Conservation (phyloP, 2,797 vertebrate genomes). For the Ptychadena robeensis region DNA sequence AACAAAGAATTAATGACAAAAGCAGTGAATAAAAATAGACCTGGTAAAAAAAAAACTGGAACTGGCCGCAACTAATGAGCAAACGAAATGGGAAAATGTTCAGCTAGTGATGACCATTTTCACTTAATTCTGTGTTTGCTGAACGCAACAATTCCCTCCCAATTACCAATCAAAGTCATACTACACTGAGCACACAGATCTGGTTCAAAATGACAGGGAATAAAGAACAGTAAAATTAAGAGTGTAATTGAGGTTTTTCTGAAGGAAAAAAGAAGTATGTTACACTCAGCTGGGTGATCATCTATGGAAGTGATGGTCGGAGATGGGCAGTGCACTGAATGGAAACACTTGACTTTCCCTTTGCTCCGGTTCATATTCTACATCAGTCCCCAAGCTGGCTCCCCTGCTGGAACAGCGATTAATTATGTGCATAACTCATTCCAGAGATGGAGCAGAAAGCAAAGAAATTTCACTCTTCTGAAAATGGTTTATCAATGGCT, state of each 20-base stretch:
- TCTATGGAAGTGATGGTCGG: neutral
- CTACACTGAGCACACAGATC: slow-evolving; percentile 53
- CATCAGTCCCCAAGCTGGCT: neutral
- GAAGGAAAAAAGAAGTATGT: slow-evolving; percentile 6
- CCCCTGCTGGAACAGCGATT: slow-evolving; percentile 7
- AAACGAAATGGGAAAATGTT: slow-evolving; percentile 71
- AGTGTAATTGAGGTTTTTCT: neutral
- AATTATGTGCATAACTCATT: slow-evolving; percentile 31
- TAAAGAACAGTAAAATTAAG: slow-evolving; percentile 33
- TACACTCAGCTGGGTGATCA: slow-evolving; percentile 16
- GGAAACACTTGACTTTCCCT: neutral
- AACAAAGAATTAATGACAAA: slow-evolving; percentile 77
- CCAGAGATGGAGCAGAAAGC: neutral
- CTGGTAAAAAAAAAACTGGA: slow-evolving; percentile 75
- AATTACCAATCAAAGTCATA: slow-evolving; percentile 65
- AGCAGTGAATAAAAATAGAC: slow-evolving; percentile 76
- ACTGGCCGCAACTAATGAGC: slow-evolving; percentile 76
- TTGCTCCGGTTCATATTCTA: slow-evolving; percentile 4
- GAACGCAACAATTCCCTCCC: slow-evolving; percentile 66
- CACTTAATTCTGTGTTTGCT: slow-evolving; percentile 72
- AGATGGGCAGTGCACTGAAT: slow-evolving; percentile 8
- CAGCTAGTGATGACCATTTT: slow-evolving; percentile 73
- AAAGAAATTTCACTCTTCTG: slow-evolving; percentile 1
- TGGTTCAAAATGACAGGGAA: slow-evolving; percentile 30
- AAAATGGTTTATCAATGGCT: slow-evolving; percentile 10